These are phyloP conservation scores for Tenualosa thibaudeaui DNA, from an alignment of 2,797 vertebrate genomes.

Conservation along the genomic window DNA sequence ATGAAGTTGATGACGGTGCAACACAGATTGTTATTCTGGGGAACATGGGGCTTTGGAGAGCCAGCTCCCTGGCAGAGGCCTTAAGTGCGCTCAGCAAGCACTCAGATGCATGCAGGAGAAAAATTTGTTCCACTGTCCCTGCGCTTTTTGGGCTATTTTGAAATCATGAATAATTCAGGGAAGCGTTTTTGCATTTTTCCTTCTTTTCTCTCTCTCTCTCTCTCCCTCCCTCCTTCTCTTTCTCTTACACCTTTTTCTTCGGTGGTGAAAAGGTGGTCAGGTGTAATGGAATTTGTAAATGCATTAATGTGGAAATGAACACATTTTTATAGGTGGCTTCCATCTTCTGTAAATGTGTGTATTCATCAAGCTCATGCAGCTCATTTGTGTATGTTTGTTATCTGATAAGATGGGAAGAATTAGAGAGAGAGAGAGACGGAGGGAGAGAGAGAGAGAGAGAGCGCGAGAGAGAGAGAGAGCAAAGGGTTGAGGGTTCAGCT, in stretches of 20 bases:
- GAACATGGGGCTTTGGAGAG: conserved; percentile 16
- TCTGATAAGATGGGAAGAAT: background rate
- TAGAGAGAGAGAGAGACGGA: background rate
- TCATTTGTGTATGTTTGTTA: background rate
- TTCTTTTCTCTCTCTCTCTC: background rate
- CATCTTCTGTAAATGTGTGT: background rate
- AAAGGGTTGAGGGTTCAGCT: background rate
- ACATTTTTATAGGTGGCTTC: background rate
- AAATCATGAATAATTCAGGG: conserved; percentile 15
- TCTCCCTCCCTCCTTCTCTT: background rate
- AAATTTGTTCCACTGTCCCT: background rate
- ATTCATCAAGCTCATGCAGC: background rate
- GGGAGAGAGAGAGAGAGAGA: background rate
- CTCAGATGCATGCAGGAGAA: background rate
- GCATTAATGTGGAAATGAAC: conserved; percentile 13
- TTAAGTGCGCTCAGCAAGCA: background rate
- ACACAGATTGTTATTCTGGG: conserved; percentile 42
- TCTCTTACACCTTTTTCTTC: background rate
- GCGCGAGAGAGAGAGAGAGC: background rate
- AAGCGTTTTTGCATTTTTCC: background rate
- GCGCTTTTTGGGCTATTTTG: conserved; percentile 2
- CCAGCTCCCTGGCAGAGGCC: background rate
- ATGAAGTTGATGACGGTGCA: conserved; percentile 55
- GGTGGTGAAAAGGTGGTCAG: background rate
- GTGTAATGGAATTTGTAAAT: conserved; percentile 12